Evolutionary conservation across 2,797 vertebrate species (phyloP).

Genomic region (Onychomys torridus): DNA sequence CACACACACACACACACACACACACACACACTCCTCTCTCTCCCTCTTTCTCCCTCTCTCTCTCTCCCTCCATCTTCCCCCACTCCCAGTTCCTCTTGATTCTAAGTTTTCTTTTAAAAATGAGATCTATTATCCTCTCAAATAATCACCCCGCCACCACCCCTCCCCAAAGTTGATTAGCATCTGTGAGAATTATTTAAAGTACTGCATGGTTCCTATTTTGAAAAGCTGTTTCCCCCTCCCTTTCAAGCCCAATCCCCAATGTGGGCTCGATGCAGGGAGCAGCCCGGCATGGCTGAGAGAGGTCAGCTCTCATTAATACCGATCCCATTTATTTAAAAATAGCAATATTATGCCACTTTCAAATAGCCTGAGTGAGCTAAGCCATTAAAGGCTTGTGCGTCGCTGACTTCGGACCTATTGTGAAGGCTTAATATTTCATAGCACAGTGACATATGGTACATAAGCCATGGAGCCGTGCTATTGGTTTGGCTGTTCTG

Average conservation of each 20-base stretch:
- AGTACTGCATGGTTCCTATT: slow-evolving; percentile 58
- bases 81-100: neutral
- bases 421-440: slow-evolving; percentile 82
- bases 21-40: neutral
- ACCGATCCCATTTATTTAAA: slow-evolving; percentile 82
- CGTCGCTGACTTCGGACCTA: slow-evolving; percentile 79
- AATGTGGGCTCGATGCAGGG: slow-evolving; percentile 44
- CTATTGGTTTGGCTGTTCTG: slow-evolving; percentile 76
- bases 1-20: neutral
- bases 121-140: slow-evolving; percentile 70
- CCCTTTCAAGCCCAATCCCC: slow-evolving; percentile 58
- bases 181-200: slow-evolving; percentile 27
- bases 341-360: slow-evolving; percentile 83
- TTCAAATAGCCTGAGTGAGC: slow-evolving; percentile 80
- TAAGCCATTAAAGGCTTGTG: slow-evolving; percentile 79
- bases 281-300: slow-evolving; percentile 58
- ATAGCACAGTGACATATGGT: slow-evolving; percentile 70
- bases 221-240: slow-evolving; percentile 52
- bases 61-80: neutral
- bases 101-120: slow-evolving; percentile 69
- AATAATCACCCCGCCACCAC: slow-evolving; percentile 30
- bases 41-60: too few species aligned
- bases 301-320: slow-evolving; percentile 79
- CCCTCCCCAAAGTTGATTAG: slow-evolving; percentile 34
- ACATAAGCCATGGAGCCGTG: slow-evolving; percentile 52